Percentiles rank a stretch among this genome's conserved stretches.
Conservation (phyloP, 2,113 vertebrate genomes). For the Etia nguti region DNA sequence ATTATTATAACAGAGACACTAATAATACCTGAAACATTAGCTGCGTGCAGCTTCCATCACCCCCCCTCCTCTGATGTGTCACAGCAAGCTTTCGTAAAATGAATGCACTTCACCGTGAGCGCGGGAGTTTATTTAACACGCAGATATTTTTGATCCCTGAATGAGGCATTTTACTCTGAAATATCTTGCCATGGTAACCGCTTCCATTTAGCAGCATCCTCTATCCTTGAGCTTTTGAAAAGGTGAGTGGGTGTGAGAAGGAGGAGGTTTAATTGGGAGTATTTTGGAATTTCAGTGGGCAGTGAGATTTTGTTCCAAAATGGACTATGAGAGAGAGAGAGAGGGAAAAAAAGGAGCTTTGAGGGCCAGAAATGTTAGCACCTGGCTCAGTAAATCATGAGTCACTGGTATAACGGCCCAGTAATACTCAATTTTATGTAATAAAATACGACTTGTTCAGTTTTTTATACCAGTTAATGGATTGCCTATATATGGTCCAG, state of each 20-base stretch:
- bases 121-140: not conserved
- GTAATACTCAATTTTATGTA: not conserved
- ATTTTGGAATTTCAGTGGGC: conserved; percentile 34
- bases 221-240: conserved; percentile 27
- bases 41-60: not conserved
- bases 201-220: conserved; percentile 5
- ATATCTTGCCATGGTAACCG: conserved; percentile 37
- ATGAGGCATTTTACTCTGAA: not conserved
- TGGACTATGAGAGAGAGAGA: not conserved
- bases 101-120: not conserved
- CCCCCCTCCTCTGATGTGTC: not conserved
- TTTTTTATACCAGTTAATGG: not conserved
- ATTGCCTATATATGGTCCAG: not conserved
- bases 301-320: conserved; percentile 14
- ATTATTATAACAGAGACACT: not conserved
- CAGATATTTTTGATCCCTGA: not conserved
- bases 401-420: not conserved
- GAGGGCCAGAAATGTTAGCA: not conserved
- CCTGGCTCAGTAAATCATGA: conserved; percentile 5
- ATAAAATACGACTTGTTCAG: not conserved
- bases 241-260: conserved; percentile 3
- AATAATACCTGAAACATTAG: not conserved
- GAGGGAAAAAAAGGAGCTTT: not conserved
- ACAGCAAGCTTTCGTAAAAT: not conserved
- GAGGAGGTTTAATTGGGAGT: conserved; percentile 16